Conservation (phyloP, 2,797 vertebrate species). For the Myiotriccus ornatus region DNA sequence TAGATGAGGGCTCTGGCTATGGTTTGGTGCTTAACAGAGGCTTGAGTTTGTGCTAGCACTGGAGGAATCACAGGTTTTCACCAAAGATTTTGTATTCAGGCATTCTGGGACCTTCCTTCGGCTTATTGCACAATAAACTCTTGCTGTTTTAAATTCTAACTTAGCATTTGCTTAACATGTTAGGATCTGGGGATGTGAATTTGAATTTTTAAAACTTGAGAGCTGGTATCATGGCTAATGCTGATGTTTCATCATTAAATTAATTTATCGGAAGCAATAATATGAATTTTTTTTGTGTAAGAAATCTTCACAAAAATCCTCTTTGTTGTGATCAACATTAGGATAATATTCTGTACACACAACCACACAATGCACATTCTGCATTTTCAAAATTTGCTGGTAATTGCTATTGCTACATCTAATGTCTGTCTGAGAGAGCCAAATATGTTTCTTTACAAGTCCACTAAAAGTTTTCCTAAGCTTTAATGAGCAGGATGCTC, state of each 20-base stretch:
- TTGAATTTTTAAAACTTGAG: not conserved
- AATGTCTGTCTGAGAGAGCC: not conserved
- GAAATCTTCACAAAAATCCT: not conserved
- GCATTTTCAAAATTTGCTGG: not conserved
- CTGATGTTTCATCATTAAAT: not conserved
- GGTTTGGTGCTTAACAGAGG: not conserved
- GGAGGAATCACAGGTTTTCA: not conserved
- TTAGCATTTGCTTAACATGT: not conserved
- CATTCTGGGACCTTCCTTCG: not conserved
- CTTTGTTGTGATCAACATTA: not conserved
- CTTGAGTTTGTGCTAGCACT: not conserved
- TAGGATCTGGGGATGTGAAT: not conserved
- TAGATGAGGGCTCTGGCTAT: not conserved
- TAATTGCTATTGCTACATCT: not conserved
- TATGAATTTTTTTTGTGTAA: not conserved
- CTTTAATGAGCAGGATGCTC: not conserved
- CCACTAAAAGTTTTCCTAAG: not conserved
- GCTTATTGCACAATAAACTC: not conserved
- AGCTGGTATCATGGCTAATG: fast-evolving
- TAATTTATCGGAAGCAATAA: not conserved
- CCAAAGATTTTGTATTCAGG: not conserved
- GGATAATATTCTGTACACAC: not conserved
- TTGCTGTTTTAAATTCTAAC: not conserved
- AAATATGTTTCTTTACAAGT: not conserved
- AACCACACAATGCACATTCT: not conserved